These are phyloP conservation scores for Apis dorsata DNA, from an alignment of 1,140 invertebrate species.

Conservation along the genomic window DNA sequence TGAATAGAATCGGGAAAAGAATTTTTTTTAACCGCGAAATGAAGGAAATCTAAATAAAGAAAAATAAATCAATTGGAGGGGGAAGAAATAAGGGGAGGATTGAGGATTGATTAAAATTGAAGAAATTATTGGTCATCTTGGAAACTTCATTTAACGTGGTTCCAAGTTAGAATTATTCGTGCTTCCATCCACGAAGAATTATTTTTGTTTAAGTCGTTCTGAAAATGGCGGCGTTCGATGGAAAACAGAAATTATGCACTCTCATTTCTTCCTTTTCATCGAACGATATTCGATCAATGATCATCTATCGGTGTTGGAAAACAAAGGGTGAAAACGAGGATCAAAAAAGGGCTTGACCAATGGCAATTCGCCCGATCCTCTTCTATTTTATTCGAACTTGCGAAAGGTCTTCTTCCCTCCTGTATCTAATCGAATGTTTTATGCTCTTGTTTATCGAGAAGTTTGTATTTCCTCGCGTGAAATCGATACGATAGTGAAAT, in stretches of 20 bases:
- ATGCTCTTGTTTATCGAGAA: neutral
- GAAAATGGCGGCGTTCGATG: conserved; percentile 21
- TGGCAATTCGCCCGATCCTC: neutral
- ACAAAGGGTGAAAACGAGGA: neutral
- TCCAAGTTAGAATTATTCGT: neutral
- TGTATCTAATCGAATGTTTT: neutral
- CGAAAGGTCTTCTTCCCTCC: neutral
- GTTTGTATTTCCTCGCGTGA: neutral
- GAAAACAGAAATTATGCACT: conserved; percentile 33
- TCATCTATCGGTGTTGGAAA: conserved; percentile 31
- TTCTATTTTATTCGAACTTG: neutral
- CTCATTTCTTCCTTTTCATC: conserved; percentile 35
- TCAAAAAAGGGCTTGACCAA: neutral
- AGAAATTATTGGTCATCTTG: neutral
- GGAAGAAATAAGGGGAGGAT: neutral
- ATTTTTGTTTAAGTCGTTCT: conserved; percentile 4
- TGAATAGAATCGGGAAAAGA: neutral
- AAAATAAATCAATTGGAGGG: neutral
- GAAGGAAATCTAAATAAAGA: no score
- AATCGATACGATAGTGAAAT: neutral
- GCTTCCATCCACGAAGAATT: neutral
- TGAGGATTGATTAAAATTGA: neutral
- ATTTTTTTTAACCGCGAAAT: neutral
- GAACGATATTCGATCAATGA: conserved; percentile 42
- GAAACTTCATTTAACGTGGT: neutral